These are phyloP conservation scores for Eupelmus urozonus DNA, from an alignment of 2,888 invertebrate genomes.

Conservation along the genomic window DNA sequence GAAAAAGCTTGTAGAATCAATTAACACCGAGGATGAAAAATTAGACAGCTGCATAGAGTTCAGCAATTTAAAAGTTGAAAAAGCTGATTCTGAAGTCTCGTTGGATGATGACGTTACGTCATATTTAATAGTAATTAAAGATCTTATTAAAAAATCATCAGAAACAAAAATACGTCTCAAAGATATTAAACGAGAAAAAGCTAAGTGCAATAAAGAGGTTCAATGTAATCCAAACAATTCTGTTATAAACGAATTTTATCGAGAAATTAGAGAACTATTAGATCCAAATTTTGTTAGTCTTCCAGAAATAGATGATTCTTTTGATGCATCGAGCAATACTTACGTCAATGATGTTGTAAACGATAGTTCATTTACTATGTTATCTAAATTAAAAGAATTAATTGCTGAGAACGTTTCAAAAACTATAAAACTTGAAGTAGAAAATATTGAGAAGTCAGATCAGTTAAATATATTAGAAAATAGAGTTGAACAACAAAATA, in stretches of 20 bases:
- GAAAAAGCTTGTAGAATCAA: slow-evolving; percentile 29
- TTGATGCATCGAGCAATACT: background rate
- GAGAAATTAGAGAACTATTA: slow-evolving; percentile 43
- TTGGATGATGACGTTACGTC: slow-evolving; percentile 11
- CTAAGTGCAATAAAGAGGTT: background rate
- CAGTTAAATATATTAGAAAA: slow-evolving; percentile 10
- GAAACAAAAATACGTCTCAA: background rate
- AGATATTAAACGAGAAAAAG: background rate
- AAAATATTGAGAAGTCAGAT: slow-evolving; percentile 24
- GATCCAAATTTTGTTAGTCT: slow-evolving; percentile 15
- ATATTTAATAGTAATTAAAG: slow-evolving; percentile 8
- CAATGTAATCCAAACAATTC: slow-evolving; percentile 21
- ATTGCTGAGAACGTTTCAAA: slow-evolving; percentile 23
- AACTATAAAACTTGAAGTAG: slow-evolving; percentile 9
- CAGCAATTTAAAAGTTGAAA: background rate
- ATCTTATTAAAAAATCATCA: background rate
- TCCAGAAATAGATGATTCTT: slow-evolving; percentile 29
- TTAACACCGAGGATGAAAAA: background rate
- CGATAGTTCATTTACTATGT: slow-evolving; percentile 17
- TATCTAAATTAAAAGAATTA: slow-evolving; percentile 34
- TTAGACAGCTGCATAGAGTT: background rate
- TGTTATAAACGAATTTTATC: slow-evolving; percentile 8
- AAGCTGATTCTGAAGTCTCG: background rate
- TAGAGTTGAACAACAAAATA: slow-evolving; percentile 17
- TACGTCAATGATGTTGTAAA: background rate